Conservation (phyloP, 2,888 invertebrate genomes). For the Pedicia rivosa region DNA sequence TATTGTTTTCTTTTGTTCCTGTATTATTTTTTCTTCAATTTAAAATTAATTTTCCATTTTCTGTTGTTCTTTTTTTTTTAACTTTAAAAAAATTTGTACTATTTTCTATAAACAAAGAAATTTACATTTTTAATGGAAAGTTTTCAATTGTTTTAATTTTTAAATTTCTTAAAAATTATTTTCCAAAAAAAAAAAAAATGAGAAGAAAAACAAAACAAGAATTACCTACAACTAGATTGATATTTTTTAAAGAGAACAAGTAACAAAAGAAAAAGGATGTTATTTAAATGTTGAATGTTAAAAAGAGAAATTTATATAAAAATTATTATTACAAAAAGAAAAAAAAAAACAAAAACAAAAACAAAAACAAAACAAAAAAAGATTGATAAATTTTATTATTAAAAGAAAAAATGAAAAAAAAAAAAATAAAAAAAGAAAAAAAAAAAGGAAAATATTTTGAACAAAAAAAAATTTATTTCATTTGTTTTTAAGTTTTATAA, state of each 20-base stretch:
- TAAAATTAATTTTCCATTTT: too few relatives aligned
- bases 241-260: too few relatives aligned
- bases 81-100: too few relatives aligned
- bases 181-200: background rate
- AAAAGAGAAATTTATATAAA: conserved; percentile 7
- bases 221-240: background rate
- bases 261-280: too few relatives aligned
- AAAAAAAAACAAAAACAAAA: conserved; percentile 9
- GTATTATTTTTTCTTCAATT: too few relatives aligned
- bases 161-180: background rate
- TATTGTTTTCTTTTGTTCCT: too few relatives aligned
- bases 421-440: conserved; percentile 8
- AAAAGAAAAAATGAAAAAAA: conserved; percentile 6
- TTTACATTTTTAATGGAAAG: too few relatives aligned
- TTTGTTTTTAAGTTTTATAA: background rate
- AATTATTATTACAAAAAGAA: conserved; percentile 4
- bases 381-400: conserved; percentile 9
- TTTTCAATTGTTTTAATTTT: background rate
- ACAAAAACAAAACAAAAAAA: conserved; percentile 9
- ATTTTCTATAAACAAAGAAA: too few relatives aligned
- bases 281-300: conserved; percentile 8
- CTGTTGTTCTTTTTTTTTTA: too few relatives aligned
- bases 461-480: conserved; percentile 3
- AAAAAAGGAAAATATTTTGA: background rate
- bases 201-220: background rate